These are phyloP conservation scores for Malurus splendens DNA, from an alignment of 2,797 vertebrate species.

Conservation along the genomic window DNA sequence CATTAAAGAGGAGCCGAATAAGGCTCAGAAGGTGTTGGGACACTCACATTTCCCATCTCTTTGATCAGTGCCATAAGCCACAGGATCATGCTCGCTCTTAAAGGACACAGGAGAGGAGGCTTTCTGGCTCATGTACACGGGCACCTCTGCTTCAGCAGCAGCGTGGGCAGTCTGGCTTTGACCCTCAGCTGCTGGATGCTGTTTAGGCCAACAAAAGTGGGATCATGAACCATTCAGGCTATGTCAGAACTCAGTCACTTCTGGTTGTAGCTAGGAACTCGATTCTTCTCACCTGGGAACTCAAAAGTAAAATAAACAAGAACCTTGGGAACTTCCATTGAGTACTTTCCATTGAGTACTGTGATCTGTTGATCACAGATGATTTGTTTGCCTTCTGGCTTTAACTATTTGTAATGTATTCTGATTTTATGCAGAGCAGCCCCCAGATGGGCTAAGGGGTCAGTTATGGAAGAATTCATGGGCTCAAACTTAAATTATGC, in stretches of 20 bases:
- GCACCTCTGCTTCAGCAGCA: background rate
- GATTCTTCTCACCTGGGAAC: background rate
- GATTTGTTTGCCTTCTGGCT: background rate
- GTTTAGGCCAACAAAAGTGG: background rate
- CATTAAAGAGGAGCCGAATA: background rate
- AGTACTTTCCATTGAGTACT: background rate
- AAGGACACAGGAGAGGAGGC: fast-evolving
- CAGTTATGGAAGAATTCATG: background rate
- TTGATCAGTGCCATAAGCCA: background rate
- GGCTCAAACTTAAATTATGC: background rate
- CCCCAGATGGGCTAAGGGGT: background rate
- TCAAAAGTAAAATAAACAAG: background rate
- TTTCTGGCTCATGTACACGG: background rate
- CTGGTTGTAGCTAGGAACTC: background rate
- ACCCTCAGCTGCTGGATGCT: background rate
- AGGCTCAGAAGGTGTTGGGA: background rate
- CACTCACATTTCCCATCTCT: background rate
- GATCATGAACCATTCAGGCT: background rate
- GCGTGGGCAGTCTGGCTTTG: background rate
- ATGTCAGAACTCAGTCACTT: background rate
- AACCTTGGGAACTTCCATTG: background rate
- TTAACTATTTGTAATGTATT: background rate
- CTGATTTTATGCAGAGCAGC: background rate
- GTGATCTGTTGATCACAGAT: background rate
- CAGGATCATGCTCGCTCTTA: background rate